Conservation (phyloP, 2,888 invertebrate species). For the Julus scanicus region DNA sequence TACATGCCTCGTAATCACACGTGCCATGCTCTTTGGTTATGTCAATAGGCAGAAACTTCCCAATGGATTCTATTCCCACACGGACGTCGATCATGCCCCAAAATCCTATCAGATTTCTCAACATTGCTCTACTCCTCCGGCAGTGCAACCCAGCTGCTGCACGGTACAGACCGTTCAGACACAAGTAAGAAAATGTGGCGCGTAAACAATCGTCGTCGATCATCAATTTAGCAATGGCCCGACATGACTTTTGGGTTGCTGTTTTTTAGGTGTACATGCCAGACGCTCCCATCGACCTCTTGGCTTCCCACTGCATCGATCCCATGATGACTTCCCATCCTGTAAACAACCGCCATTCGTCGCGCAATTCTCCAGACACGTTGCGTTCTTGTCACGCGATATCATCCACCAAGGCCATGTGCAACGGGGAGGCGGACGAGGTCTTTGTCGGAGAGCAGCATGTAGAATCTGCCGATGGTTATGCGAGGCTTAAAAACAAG, state of each 20-base stretch:
- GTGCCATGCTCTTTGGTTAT: too few relatives aligned
- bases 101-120: slow-evolving; percentile 35
- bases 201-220: too few relatives aligned
- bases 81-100: background rate
- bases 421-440: slow-evolving; percentile 44
- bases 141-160: slow-evolving; percentile 27
- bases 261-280: slow-evolving; percentile 49
- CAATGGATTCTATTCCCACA: background rate
- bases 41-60: background rate
- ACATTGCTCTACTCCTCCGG: background rate
- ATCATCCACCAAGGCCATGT: background rate
- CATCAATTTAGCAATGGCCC: too few relatives aligned
- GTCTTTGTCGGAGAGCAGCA: background rate
- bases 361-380: background rate
- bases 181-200: background rate
- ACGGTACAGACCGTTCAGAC: slow-evolving; percentile 24
- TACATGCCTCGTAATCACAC: too few relatives aligned
- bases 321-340: slow-evolving; percentile 36
- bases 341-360: background rate
- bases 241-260: background rate
- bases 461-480: background rate
- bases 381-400: background rate
- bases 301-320: background rate
- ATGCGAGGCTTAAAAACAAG: background rate
- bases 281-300: background rate